Conservation (phyloP, 2,797 vertebrate genomes). For the Ibycter americanus region DNA sequence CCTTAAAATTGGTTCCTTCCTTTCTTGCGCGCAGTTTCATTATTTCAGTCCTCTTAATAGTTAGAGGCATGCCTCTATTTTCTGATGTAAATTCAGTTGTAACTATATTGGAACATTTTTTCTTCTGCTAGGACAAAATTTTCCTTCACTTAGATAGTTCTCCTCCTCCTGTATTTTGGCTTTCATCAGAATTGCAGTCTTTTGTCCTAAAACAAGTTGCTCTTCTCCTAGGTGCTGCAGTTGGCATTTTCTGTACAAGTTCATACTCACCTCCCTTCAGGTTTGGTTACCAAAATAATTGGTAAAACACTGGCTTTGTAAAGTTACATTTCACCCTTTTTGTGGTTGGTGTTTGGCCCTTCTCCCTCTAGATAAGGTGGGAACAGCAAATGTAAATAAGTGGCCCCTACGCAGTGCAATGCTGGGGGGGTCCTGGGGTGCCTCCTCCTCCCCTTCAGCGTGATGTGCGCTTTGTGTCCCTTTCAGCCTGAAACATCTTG, state of each 20-base stretch:
- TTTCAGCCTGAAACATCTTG: not conserved
- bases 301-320: not conserved
- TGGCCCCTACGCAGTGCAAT: not conserved
- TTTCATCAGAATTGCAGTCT: not conserved
- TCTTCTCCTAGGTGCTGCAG: not conserved
- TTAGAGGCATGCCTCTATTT: not conserved
- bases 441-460: not conserved
- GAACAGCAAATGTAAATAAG: not conserved
- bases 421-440: too few species aligned
- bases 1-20: not conserved
- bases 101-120: not conserved
- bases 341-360: not conserved
- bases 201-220: not conserved
- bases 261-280: not conserved
- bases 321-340: not conserved
- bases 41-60: not conserved
- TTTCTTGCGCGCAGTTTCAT: not conserved
- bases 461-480: too few species aligned
- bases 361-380: not conserved
- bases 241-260: not conserved
- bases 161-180: not conserved
- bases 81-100: not conserved
- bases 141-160: not conserved
- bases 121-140: not conserved
- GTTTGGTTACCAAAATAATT: not conserved